Evolutionary conservation across 2,113 vertebrate species (phyloP).

Genomic region (Catharus fuscescens): DNA sequence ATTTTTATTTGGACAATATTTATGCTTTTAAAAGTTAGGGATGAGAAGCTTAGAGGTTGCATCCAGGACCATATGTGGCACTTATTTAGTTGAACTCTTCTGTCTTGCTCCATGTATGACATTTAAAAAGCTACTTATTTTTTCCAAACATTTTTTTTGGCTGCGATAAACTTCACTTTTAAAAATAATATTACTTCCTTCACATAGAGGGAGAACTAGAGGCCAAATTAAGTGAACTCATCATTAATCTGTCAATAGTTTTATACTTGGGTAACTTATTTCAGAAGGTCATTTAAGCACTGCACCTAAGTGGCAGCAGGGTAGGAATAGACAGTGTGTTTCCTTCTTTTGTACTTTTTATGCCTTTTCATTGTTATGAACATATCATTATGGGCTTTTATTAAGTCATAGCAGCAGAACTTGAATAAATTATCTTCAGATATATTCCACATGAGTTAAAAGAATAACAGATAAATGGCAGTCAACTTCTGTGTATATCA

Average conservation of each 20-base stretch:
- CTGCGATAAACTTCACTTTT: neutral
- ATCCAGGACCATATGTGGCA: neutral
- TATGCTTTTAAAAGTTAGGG: neutral
- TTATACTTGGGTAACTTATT: neutral
- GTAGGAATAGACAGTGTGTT: neutral
- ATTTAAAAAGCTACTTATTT: neutral
- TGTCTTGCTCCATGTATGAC: neutral
- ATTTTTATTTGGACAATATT: neutral
- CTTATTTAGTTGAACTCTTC: neutral
- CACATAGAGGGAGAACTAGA: neutral
- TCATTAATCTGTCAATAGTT: neutral
- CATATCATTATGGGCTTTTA: neutral
- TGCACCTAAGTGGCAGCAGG: neutral
- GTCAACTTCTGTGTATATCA: neutral
- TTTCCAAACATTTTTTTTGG: neutral
- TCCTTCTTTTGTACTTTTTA: neutral
- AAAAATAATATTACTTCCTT: neutral
- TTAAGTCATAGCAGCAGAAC: neutral
- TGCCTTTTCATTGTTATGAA: neutral
- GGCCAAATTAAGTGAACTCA: neutral
- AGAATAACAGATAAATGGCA: neutral
- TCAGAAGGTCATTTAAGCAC: neutral
- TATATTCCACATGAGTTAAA: neutral
- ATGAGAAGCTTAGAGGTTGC: neutral
- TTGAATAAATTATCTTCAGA: neutral